Conservation (phyloP, 2,113 vertebrate genomes). For the Rhadina sibilatrix region DNA sequence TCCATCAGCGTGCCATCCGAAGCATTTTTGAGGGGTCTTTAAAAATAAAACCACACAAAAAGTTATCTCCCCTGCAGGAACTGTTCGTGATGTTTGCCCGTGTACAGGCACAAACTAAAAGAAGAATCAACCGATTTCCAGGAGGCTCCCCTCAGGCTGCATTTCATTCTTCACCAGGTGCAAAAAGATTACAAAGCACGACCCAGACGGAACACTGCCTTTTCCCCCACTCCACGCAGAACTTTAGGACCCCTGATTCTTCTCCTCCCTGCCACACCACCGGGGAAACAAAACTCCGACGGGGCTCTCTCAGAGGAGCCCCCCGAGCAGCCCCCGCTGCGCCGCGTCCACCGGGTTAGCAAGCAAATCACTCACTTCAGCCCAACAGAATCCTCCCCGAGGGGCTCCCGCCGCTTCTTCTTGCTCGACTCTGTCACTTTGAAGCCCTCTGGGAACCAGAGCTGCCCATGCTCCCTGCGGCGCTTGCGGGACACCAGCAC, state of each 20-base stretch:
- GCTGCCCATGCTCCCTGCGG: constrained; percentile 92
- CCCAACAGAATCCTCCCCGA: constrained; percentile 94
- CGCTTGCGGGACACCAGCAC: constrained; percentile 92
- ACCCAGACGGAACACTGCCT: background rate
- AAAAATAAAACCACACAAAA: background rate
- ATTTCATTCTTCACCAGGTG: background rate
- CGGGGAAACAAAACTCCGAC: rapidly evolving
- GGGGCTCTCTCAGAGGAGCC: background rate
- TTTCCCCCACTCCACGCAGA: background rate
- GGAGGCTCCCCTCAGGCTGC: background rate
- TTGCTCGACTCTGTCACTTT: constrained; percentile 93
- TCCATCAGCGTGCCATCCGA: constrained; percentile 93
- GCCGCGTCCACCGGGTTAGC: background rate
- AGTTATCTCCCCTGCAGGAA: background rate
- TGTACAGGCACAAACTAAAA: background rate
- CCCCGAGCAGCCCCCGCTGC: background rate
- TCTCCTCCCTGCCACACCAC: background rate
- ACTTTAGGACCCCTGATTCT: background rate
- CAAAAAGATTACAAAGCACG: background rate
- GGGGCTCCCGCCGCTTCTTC: constrained; percentile 95
- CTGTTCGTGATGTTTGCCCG: rapidly evolving
- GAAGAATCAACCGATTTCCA: background rate
- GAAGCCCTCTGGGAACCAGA: constrained; percentile 99
- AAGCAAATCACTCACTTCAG: constrained; percentile 88
- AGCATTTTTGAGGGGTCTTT: constrained; percentile 90